Evolutionary conservation across 2,888 invertebrate genomes (phyloP).

Genomic region (Zygogramma bicolorata): DNA sequence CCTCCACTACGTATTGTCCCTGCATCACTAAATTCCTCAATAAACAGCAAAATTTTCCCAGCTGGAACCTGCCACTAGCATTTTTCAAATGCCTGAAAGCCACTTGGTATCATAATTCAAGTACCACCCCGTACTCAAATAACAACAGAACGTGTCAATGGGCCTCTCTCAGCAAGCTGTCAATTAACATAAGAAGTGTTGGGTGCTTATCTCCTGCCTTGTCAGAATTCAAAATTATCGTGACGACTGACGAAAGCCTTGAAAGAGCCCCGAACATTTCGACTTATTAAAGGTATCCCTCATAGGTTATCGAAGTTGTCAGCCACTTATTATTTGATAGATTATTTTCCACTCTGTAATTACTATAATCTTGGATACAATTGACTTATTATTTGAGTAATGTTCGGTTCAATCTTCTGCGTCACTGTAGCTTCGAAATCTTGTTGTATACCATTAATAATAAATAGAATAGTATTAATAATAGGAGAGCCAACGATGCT

Average conservation of each 20-base stretch:
- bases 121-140: background rate
- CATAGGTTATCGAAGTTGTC: slow-evolving; percentile 16
- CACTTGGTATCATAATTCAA: background rate
- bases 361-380: background rate
- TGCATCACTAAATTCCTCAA: too few species aligned
- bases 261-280: slow-evolving; percentile 16
- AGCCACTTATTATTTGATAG: slow-evolving; percentile 33
- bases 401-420: background rate
- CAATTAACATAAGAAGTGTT: slow-evolving; percentile 40
- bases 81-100: too few species aligned
- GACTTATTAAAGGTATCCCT: slow-evolving; percentile 12
- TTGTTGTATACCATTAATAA: too few species aligned
- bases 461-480: too few species aligned
- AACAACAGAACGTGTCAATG: slow-evolving; percentile 25
- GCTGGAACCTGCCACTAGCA: too few species aligned
- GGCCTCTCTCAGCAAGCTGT: slow-evolving; percentile 29
- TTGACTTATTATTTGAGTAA: background rate
- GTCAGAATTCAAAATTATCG: slow-evolving; percentile 31
- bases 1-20: too few species aligned
- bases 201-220: slow-evolving; percentile 33
- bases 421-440: too few species aligned
- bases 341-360: slow-evolving; percentile 20
- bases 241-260: slow-evolving; percentile 35
- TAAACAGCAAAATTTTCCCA: too few species aligned
- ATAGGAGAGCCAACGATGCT: too few species aligned